Evolutionary conservation across 2,797 vertebrate genomes (phyloP), one percentile per base, ranked within the genome.

Genomic region (Hippoglossus hippoglossus): DNA sequence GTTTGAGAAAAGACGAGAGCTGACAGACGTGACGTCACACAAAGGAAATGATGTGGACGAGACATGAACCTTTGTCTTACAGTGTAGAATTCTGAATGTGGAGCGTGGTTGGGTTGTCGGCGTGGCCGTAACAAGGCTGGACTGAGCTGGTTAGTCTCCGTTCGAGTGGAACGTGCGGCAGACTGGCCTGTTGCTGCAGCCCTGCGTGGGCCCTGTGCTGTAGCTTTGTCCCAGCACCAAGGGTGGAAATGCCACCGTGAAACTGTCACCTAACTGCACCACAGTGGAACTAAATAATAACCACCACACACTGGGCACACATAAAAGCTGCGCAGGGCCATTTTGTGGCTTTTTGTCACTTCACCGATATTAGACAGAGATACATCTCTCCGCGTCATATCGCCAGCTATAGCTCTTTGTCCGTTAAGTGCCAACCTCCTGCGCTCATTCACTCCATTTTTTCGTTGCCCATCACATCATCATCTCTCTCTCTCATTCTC

Each of bases 351-450:
- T 93, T 85, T 86, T 83, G 86, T 90, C 86, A 73, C 81, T 58
- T 69, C 77, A 71, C 73, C 80, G 24, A 79, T 75, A 86, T 88
- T 87, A 82, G 87, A 88, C 82, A 86, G 87, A 88, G 95, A 97
- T 96, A 94, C 96, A 96, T 96, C 93, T 95, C 93, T 94, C 94
- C 92, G 95, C 78, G 89, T 90, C 90, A 87, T 90, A 91, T 90
- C 75, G 79, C 71, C 26, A 56, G 93, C 88, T 90, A 92, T 89
- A 46, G 44, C 79, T 87, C 88, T 81, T 92, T 92, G 87, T 91
- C 81, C 34, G 50, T 63, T 74, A 75, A 82, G 82, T 76, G 83
- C 83, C 87, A 86, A 68, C 87, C 88, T 84, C 86, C 81, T 82
- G 82, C 24, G 63, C 71, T 67, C 71, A 78, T 79, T 82, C 79